These are phyloP conservation scores for Apamea monoglypha DNA, from an alignment of 2,888 invertebrate species.

Conservation along the genomic window DNA sequence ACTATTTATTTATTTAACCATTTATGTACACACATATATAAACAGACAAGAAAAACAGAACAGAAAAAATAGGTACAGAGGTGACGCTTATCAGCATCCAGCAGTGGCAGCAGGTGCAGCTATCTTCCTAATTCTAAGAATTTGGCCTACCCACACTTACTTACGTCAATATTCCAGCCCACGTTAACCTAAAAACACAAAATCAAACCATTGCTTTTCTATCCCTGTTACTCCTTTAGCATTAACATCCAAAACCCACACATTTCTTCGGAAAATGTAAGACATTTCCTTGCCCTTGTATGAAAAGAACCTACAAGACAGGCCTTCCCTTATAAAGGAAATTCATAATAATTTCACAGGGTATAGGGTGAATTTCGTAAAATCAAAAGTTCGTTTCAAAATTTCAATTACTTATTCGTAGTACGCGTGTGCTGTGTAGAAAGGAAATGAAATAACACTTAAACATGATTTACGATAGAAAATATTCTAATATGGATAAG, in stretches of 20 bases:
- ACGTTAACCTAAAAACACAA: not conserved
- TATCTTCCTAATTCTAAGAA: not conserved
- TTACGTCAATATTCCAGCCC: not conserved
- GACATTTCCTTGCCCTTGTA: conserved; percentile 72
- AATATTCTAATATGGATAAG: conserved; percentile 88
- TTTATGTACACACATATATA: too few relatives aligned
- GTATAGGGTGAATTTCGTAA: conserved; percentile 83
- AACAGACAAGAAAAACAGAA: too few relatives aligned
- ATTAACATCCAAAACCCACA: conserved; percentile 46
- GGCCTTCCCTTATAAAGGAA: conserved; percentile 78
- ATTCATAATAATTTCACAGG: conserved; percentile 88
- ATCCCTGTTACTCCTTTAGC: conserved; percentile 19
- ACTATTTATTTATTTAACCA: too few relatives aligned
- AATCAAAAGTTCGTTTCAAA: conserved; percentile 89
- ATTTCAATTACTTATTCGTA: conserved; percentile 90
- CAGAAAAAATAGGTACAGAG: too few relatives aligned
- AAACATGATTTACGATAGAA: conserved; percentile 88
- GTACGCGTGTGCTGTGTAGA: conserved; percentile 87
- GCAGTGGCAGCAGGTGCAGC: too few relatives aligned
- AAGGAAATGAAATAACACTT: conserved; percentile 90
- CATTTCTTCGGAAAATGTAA: conserved; percentile 64
- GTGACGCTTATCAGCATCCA: too few relatives aligned
- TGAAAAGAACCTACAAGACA: conserved; percentile 72
- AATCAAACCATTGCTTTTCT: not conserved
- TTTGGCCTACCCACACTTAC: not conserved